A percentile compares a stretch with the other conserved stretches of the same genome.
phyloP scores from a whole-genome alignment of 2,113 vertebrate genomes.

The Nematolebias whitei region DNA sequence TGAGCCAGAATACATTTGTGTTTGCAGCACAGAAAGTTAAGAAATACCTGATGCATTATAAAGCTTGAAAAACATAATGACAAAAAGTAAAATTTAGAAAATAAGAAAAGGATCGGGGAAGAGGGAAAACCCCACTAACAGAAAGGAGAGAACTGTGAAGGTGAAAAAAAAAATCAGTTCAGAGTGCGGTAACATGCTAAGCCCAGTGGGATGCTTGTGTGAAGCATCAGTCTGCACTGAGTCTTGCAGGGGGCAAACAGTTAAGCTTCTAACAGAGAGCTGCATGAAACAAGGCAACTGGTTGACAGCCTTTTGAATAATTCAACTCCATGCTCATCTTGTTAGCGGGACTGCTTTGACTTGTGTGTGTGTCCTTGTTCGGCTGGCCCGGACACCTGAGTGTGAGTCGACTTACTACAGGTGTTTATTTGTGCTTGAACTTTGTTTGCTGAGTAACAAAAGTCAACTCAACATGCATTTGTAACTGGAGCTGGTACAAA shows the following conservation, averaged over 20 bases:
- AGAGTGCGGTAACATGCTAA: conserved; percentile 10
- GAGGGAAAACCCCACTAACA: not conserved
- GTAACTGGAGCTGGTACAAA: not conserved
- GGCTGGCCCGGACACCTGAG: not conserved
- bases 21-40: too few relatives aligned
- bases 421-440: not conserved
- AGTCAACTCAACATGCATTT: not conserved
- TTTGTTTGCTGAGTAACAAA: conserved; percentile 1
- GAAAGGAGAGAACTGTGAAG: not conserved
- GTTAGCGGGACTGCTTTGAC: conserved; percentile 20
- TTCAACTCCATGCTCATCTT: conserved; percentile 33
- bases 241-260: conserved; percentile 12
- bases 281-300: not conserved
- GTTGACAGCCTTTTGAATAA: conserved; percentile 46
- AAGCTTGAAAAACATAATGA: too few relatives aligned
- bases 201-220: conserved; percentile 25
- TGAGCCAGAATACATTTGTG: too few relatives aligned
- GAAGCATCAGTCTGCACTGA: conserved; percentile 18
- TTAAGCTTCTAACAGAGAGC: conserved; percentile 9
- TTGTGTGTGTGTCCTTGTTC: conserved; percentile 7
- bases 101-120: not conserved
- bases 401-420: not conserved
- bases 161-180: conserved; percentile 11
- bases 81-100: not conserved
- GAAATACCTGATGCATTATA: too few relatives aligned